Conservation (phyloP, 2,113 vertebrate genomes). For the Raja brachyura region DNA sequence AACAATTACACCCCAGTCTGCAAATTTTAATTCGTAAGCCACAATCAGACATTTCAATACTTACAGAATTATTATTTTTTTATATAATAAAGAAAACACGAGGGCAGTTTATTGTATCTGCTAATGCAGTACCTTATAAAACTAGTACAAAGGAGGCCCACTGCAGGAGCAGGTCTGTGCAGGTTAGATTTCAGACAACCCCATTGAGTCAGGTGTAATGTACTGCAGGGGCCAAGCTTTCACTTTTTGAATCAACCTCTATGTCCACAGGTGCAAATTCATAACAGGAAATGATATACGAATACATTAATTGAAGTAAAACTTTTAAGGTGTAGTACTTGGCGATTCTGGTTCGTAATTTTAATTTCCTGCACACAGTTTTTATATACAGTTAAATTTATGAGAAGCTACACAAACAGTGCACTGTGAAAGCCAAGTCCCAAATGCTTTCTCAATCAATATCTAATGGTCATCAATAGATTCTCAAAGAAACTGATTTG, state of each 20-base stretch:
- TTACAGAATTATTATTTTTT: conserved; percentile 15
- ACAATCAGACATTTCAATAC: not conserved
- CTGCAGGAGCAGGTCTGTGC: not conserved
- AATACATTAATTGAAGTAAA: not conserved
- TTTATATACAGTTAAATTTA: not conserved
- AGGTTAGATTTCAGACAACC: not conserved
- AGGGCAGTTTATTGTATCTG: conserved; percentile 8
- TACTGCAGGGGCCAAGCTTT: not conserved
- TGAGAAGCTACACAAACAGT: not conserved
- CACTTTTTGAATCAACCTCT: not conserved
- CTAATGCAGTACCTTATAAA: conserved; percentile 18
- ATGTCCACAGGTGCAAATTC: not conserved
- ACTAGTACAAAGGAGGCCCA: not conserved
- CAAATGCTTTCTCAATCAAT: conserved; percentile 8
- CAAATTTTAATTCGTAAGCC: conserved; percentile 22
- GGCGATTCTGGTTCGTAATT: not conserved
- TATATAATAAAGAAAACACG: not conserved
- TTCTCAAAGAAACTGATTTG: not conserved
- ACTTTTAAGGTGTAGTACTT: not conserved
- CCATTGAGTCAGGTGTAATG: not conserved
- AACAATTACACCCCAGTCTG: conserved; percentile 12
- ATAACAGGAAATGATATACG: not conserved
- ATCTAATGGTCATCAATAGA: not conserved
- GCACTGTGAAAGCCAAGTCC: conserved; percentile 1
- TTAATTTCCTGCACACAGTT: not conserved